Evolutionary conservation across 2,888 invertebrate genomes (phyloP).

Genomic region (Eremobia ochroleuca): DNA sequence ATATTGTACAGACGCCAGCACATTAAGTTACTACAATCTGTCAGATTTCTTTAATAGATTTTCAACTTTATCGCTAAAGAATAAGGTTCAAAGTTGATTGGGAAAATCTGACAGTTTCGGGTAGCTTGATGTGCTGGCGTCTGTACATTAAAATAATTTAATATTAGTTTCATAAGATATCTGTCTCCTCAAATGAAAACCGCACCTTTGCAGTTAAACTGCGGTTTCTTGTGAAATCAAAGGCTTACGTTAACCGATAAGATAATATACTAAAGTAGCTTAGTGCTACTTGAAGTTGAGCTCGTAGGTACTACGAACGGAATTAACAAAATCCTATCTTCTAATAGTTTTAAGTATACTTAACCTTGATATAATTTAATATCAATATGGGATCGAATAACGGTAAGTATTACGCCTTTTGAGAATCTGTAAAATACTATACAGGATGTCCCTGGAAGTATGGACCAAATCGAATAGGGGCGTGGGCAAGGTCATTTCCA

Average conservation of each 20-base stretch:
- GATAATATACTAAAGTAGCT: background rate
- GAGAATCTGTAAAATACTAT: background rate
- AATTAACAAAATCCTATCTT: background rate
- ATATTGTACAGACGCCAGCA: too few relatives aligned
- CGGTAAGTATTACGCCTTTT: background rate
- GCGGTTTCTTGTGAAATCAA: constrained; percentile 28
- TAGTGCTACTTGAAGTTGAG: background rate
- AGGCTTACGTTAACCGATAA: background rate
- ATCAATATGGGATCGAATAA: background rate
- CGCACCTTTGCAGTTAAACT: constrained; percentile 3
- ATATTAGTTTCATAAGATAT: background rate
- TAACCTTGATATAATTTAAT: background rate
- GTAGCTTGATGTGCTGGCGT: too few relatives aligned
- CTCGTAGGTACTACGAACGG: background rate
- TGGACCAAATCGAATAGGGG: too few relatives aligned
- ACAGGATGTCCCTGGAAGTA: too few relatives aligned
- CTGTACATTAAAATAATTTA: background rate
- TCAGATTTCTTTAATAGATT: too few relatives aligned
- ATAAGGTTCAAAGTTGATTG: too few relatives aligned
- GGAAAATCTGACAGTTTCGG: too few relatives aligned
- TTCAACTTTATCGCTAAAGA: too few relatives aligned
- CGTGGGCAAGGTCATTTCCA: too few relatives aligned
- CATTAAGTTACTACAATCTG: too few relatives aligned
- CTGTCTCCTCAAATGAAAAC: constrained; percentile 19
- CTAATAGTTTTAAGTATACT: background rate